Base-by-base conservation (phyloP, 1,140 invertebrate species). In the Paraescarpia echinospica region DNA sequence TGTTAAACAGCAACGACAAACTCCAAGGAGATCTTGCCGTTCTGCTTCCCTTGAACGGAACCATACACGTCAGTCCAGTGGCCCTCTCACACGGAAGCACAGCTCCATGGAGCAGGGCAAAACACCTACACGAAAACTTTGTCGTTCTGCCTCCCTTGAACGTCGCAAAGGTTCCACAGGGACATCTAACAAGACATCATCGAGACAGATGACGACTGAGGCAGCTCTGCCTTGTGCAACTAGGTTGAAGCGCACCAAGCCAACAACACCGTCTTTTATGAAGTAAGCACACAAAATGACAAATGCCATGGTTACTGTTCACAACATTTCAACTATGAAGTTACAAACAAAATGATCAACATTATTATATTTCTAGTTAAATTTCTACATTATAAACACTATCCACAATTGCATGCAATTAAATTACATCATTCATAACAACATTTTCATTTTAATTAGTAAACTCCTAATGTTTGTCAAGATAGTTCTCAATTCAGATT, bases 201-300 rank as follows among this genome's bases (percentile, higher is more conserved):
- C 34, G 34, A 77, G n/a, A 35, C 59, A 92, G 33, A 77, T 77
- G 31, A 34, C 34, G 22, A 34, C n/a, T 33, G 59, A 77, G n/a
- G 1, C 51, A 77, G 35, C 77, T 48, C 31, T 92, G 41, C 41
- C 41, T 22, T 77, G 22, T 77, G 59, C 59, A 77, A 77, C 59
- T 18, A 35, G 90, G 31, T 59, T 91, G 35, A 93, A 33, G 48
- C 77, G 94, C 18, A 95, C 94, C 12, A 92, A 94, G 34, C 94
- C 94, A 35, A 93, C 92, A 8, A 94, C 94, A 41, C 94, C 94
- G 88, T 93, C 92, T 48, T 93, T 94, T n/a, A 93, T 95, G 93
- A 95, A 94, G 59, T 77, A 77, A 77, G 59, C 27, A 77, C 0
- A 41, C 41, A 94, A 94, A 93, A 92, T n/a, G n/a, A n/a, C n/a